Conservation (phyloP, 2,113 vertebrate species). For the Pagrus major region DNA sequence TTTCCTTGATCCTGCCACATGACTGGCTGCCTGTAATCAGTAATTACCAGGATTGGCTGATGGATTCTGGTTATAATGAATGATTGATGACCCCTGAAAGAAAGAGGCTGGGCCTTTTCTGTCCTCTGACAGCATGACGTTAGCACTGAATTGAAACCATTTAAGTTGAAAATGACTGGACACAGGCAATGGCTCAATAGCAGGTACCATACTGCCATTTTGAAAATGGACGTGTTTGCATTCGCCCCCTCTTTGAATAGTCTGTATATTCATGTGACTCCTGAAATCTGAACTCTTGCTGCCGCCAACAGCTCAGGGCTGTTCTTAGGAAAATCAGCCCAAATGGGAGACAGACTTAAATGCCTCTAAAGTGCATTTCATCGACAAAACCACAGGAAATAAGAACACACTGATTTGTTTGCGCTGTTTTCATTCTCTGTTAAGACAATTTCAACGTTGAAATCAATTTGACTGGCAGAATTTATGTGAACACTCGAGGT, state of each 20-base stretch:
- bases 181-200: constrained; percentile 59
- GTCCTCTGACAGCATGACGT: constrained; percentile 72
- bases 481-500: background rate
- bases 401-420: constrained; percentile 29
- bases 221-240: constrained; percentile 62
- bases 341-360: constrained; percentile 39
- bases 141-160: constrained; percentile 81
- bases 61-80: constrained; percentile 81
- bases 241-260: constrained; percentile 50
- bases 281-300: constrained; percentile 59
- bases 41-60: constrained; percentile 85
- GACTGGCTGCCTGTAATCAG: constrained; percentile 81
- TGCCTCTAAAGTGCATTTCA: constrained; percentile 32
- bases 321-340: constrained; percentile 45
- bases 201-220: constrained; percentile 64
- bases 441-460: constrained; percentile 24
- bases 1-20: constrained; percentile 66
- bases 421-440: constrained; percentile 17
- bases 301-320: constrained; percentile 19
- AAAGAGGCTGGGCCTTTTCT: constrained; percentile 66
- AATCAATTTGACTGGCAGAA: constrained; percentile 9
- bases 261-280: constrained; percentile 51
- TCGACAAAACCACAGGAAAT: constrained; percentile 22
- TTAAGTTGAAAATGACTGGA: constrained; percentile 83
- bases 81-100: constrained; percentile 82